Evolutionary conservation across 2,888 invertebrate species (phyloP), one percentile per base, ranked within the genome.

Genomic region (Petrolisthes cinctipes): DNA sequence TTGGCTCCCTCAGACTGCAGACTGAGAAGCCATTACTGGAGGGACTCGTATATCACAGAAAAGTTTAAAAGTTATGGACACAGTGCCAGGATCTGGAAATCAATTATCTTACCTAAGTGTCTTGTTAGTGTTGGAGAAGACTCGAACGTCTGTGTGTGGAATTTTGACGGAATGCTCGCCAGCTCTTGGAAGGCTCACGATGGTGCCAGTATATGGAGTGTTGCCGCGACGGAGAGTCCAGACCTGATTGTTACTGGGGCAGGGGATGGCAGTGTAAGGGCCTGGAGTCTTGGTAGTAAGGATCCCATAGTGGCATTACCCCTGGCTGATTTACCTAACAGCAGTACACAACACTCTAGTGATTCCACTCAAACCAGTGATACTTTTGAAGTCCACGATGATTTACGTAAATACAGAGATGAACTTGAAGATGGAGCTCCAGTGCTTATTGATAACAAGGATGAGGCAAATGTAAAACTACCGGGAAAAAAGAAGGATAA

Each of bases 191-290:
- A 37, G 51, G 89, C 84, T 84, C 89, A 89, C 37, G 86, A 86
- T 82, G 86, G 86, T 68, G 76, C 89, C 23, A 76, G 82, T 56
- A 75, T 89, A 9, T 89, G 89, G 89, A 86, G 85, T 76, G 73
- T 89, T 23, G 84, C 75, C 54, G 75, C 84, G 4, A 51, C 80
- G 17, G 75, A 86, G 53, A 73, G 82, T 86, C 54, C 37, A 23
- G 54, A 51, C 51, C 73, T 56, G 37, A n/a, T 89, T 11, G 53
- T 86, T 17, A 86, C 89, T 5, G 89, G 89, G 56, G 86, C 86
- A 53, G 82, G 85, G 53, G 89, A 89, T 78, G 89, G 89, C 4
- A 85, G 86, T 82, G 89, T 89, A 11, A 89, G 86, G 56, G 66
- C 84, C 11, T 89, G 89, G 89, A 54, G 84, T 23, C 68, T 88